phyloP scores from a whole-genome alignment of 2,888 invertebrate species.

The Trileptium ribeirensis region DNA sequence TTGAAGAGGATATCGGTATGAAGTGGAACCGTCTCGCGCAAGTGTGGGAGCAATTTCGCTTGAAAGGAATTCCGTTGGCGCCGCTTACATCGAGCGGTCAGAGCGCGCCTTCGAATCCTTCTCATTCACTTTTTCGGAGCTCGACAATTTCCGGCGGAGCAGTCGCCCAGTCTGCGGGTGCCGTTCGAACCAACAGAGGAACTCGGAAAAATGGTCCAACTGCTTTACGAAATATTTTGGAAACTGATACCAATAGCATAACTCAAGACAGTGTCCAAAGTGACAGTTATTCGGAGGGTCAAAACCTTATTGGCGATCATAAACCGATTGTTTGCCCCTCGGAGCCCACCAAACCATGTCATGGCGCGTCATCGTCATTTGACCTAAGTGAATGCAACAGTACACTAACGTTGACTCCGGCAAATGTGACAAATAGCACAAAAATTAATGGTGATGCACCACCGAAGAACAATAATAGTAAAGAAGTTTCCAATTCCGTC shows the following conservation, averaged over 20 bases:
- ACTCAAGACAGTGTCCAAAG: neutral
- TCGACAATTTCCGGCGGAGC: neutral
- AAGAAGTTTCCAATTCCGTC: too few species aligned
- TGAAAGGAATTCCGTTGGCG: constrained; percentile 18
- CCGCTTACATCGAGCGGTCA: neutral
- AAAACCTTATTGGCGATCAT: neutral
- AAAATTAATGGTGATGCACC: neutral
- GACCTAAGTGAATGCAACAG: neutral
- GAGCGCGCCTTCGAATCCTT: neutral
- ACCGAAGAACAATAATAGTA: neutral
- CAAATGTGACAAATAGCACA: neutral
- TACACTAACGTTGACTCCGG: neutral
- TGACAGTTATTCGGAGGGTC: neutral
- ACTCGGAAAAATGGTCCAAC: too few species aligned
- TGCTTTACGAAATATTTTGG: too few species aligned
- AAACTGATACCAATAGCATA: too few species aligned
- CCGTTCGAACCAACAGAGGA: too few species aligned
- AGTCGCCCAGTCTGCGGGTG: neutral
- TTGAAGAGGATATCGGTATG: constrained; percentile 3
- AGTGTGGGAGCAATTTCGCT: constrained; percentile 20
- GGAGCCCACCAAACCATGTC: neutral
- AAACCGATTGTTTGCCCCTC: neutral
- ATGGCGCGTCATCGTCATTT: neutral
- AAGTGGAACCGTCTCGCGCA: constrained; percentile 11
- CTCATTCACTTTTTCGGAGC: neutral